Conservation (phyloP, 2,113 vertebrate genomes). For the Alligator sinensis region DNA sequence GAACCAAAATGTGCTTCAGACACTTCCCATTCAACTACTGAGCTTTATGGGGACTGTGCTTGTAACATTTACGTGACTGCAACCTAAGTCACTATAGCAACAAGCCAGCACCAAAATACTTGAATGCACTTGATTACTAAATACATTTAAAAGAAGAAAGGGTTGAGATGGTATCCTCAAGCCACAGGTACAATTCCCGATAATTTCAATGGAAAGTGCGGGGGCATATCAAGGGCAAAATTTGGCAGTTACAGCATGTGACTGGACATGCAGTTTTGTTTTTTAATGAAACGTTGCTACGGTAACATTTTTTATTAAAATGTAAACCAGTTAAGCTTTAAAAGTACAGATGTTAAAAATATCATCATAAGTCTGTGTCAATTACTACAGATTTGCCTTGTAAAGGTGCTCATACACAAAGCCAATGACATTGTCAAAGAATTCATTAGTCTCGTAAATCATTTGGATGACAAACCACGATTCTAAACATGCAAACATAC, state of each 20-base stretch:
- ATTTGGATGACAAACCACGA: neutral
- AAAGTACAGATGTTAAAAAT: neutral
- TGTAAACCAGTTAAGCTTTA: neutral
- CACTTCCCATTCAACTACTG: neutral
- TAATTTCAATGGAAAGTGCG: neutral
- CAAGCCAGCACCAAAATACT: too few species aligned
- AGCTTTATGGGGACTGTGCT: neutral
- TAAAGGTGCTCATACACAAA: neutral
- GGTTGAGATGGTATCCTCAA: neutral
- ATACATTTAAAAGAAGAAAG: neutral
- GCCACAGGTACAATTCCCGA: neutral
- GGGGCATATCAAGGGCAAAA: neutral
- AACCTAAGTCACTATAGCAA: too few species aligned
- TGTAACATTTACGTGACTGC: neutral
- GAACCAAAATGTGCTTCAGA: neutral
- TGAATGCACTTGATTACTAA: neutral
- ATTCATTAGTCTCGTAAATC: accelerated
- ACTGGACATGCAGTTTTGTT: neutral
- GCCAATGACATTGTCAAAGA: neutral
- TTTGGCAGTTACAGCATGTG: accelerated
- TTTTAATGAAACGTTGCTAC: neutral
- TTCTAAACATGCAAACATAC: accelerated
- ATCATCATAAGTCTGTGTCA: neutral
- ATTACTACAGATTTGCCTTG: neutral
- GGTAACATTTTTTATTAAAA: neutral